These are phyloP conservation scores for Cyclargus thomasi DNA, from an alignment of 1,140 invertebrate species.

Conservation along the genomic window DNA sequence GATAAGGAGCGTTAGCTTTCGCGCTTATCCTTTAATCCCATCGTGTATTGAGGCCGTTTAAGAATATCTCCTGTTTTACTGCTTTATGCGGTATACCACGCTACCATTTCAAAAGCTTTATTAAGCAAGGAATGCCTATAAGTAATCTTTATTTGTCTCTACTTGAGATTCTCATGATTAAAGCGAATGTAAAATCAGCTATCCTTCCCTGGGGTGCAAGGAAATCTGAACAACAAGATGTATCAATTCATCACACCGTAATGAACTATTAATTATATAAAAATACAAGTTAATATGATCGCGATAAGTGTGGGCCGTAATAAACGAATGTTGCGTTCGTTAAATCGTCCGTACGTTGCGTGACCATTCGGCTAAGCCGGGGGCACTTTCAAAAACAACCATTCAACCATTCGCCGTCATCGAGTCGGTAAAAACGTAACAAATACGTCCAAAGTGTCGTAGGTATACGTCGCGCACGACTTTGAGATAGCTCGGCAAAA, in stretches of 20 bases:
- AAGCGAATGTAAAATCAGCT: not conserved
- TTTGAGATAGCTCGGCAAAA: no score
- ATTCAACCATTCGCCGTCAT: not conserved
- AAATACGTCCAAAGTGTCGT: not conserved
- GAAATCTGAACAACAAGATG: not conserved
- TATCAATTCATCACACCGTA: not conserved
- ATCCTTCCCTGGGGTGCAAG: not conserved
- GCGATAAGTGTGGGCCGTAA: slow-evolving; percentile 3
- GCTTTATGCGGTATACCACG: not conserved
- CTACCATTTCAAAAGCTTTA: not conserved
- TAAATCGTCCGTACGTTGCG: not conserved
- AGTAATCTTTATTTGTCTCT: not conserved
- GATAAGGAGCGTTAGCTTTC: slow-evolving; percentile 10
- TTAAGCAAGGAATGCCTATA: not conserved
- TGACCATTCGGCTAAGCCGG: not conserved
- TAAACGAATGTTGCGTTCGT: not conserved
- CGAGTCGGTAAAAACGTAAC: not conserved
- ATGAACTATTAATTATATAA: not conserved
- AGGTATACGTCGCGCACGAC: no score
- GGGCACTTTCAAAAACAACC: not conserved
- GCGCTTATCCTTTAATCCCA: slow-evolving; percentile 7
- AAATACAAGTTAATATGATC: not conserved
- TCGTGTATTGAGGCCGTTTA: not conserved
- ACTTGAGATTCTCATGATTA: not conserved
- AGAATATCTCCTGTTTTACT: not conserved